Percentiles rank a stretch among this genome's conserved stretches.
phyloP scores from a whole-genome alignment of 2,797 vertebrate genomes.

The Microctenopoma lineatum region DNA sequence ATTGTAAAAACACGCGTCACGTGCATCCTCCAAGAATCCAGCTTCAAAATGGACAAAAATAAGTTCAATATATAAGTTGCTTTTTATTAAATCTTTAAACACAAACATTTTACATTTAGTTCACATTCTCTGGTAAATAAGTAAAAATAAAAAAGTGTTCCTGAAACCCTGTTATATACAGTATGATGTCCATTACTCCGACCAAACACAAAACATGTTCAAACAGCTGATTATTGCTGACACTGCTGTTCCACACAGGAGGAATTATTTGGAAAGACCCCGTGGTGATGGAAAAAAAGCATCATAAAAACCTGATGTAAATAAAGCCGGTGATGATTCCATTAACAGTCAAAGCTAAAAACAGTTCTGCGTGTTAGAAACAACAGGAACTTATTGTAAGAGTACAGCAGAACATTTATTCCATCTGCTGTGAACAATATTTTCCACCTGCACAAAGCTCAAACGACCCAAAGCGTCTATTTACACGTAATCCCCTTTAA shows the following conservation, averaged over 20 bases:
- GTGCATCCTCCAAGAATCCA: too few species aligned
- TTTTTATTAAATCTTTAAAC: slow-evolving; percentile 55
- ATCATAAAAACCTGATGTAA: background rate
- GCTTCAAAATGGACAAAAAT: too few species aligned
- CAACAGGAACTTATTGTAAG: background rate
- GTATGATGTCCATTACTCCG: slow-evolving; percentile 5
- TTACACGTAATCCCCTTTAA: background rate
- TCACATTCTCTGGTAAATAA: slow-evolving; percentile 64
- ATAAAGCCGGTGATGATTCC: background rate
- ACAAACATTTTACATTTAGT: slow-evolving; percentile 19
- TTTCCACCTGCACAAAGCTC: background rate
- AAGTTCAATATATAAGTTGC: too few species aligned
- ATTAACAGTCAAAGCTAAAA: background rate
- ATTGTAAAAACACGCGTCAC: too few species aligned
- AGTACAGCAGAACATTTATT: background rate
- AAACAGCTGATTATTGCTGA: slow-evolving; percentile 32
- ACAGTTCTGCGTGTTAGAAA: background rate
- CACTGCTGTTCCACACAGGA: background rate
- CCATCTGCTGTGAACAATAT: background rate
- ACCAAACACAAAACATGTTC: slow-evolving; percentile 14
- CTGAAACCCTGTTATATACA: slow-evolving; percentile 35
- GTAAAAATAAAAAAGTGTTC: slow-evolving; percentile 40
- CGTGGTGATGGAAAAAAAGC: background rate
- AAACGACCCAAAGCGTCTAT: background rate
- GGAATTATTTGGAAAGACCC: background rate